Evolutionary conservation across 2,888 invertebrate species (phyloP), one percentile per base, ranked within the genome.

Genomic region (Atethmia centrago): DNA sequence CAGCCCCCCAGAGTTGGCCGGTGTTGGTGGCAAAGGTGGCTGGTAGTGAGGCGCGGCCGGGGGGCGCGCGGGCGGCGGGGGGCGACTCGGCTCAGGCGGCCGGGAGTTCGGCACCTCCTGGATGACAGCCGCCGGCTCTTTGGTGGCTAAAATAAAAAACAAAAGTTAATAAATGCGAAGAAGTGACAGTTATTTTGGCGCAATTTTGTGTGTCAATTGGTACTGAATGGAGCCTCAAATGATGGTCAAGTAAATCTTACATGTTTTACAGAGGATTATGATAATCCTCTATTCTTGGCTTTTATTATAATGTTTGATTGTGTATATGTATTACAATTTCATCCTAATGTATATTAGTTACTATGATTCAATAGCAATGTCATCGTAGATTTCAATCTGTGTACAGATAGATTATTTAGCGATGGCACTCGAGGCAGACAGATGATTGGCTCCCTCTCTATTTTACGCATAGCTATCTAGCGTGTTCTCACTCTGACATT

Each of bases 1-100:
- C 40, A 98, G 93, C 42, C 98, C 98, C 21, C 97, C 96, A 0
- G 90, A 94, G 89, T 88, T 94, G 79, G 91, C 90, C 0, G 92
- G 91, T 0, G 85, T 85, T 31, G 90, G 91, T 1, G 91, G 91
- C 67, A 88, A 88, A 2, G 91, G 94, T 16, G 90, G 91, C 65
- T 88, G 93, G 88, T 90, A 92, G 89, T 90, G 94, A 12, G 88
- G 94, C 3, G 92, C 94, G 7, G 92, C 92, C 65, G 90, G 95
- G 36, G 94, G 93, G 0, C 93, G 80, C 10, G 90, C 79, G 40
- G 91, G 89, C 87, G 91, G 92, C 82, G 94, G 95, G 3, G 93
- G 95, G 10, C 95, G 91, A 4, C 85, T 88, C 3, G 94, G 94
- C 87, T 95, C 95, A 0, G 95, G 94, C 0, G 95, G 95, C 49